phyloP scores from a whole-genome alignment of 2,888 invertebrate species.

The Notodonta ziczac region DNA sequence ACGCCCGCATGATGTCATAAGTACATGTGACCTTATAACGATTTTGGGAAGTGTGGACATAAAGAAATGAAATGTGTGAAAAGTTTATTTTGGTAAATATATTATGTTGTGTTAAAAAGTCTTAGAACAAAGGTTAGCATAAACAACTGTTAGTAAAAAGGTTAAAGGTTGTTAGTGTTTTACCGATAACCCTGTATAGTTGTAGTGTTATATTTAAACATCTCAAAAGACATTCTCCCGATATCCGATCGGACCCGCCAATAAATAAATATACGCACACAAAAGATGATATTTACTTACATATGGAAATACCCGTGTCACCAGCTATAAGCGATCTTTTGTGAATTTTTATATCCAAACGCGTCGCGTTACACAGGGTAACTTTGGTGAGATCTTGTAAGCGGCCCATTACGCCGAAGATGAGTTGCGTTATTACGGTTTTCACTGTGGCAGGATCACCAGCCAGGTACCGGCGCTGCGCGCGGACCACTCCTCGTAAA shows the following conservation, averaged over 20 bases:
- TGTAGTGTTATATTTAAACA: neutral
- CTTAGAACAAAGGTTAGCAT: no score
- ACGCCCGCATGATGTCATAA: no score
- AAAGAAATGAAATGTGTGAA: no score
- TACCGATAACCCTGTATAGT: neutral
- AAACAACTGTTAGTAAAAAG: no score
- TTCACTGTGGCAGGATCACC: conserved; percentile 31
- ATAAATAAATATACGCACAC: neutral
- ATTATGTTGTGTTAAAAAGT: no score
- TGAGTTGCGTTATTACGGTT: conserved; percentile 19
- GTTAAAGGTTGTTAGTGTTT: no score
- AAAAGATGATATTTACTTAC: conserved; percentile 2
- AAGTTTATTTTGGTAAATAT: no score
- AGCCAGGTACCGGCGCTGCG: conserved; percentile 10
- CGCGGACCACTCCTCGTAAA: conserved; percentile 51
- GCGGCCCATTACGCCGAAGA: conserved; percentile 14
- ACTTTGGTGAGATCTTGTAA: conserved; percentile 19
- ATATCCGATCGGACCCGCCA: neutral
- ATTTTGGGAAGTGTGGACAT: no score
- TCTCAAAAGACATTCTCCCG: neutral
- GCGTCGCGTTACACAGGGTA: conserved; percentile 10
- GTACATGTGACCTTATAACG: no score
- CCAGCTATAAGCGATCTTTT: conserved; percentile 18
- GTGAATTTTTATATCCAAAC: conserved; percentile 17
- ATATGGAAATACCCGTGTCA: conserved; percentile 12